These are phyloP conservation scores for Lottia gigantea DNA, from an alignment of 2,888 invertebrate species.

Conservation along the genomic window DNA sequence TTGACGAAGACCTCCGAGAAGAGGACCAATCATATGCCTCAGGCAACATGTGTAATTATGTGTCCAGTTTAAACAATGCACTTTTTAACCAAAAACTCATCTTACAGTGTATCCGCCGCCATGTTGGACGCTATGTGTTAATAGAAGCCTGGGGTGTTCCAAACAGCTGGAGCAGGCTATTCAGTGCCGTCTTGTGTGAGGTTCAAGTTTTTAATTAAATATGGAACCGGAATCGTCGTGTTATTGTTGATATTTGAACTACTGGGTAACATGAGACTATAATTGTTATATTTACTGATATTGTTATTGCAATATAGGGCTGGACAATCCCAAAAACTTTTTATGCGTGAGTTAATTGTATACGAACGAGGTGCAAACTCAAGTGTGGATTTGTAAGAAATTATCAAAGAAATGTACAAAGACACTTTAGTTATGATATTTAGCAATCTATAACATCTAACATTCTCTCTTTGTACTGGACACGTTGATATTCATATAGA, in stretches of 20 bases:
- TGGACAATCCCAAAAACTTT: not conserved
- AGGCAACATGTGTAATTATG: slow-evolving; percentile 69
- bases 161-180: slow-evolving; percentile 70
- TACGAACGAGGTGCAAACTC: too few relatives aligned
- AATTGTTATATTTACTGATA: too few relatives aligned
- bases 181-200: slow-evolving; percentile 71
- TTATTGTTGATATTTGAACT: not conserved
- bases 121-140: slow-evolving; percentile 70
- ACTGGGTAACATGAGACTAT: not conserved
- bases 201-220: slow-evolving; percentile 66
- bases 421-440: too few relatives aligned
- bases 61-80: slow-evolving; percentile 70
- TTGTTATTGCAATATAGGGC: not conserved
- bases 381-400: too few relatives aligned
- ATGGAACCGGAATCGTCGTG: not conserved
- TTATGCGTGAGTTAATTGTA: not conserved
- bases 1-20: slow-evolving; percentile 67
- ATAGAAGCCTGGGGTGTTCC: slow-evolving; percentile 71
- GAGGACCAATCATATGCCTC: slow-evolving; percentile 54
- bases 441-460: too few relatives aligned
- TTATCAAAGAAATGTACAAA: too few relatives aligned
- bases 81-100: slow-evolving; percentile 69
- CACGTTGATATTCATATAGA: too few relatives aligned
- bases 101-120: slow-evolving; percentile 68
- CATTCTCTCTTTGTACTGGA: too few relatives aligned